Evolutionary conservation across 2,113 vertebrate genomes (phyloP), one percentile per base, ranked within the genome.

Genomic region (Corynorhinus townsendii): DNA sequence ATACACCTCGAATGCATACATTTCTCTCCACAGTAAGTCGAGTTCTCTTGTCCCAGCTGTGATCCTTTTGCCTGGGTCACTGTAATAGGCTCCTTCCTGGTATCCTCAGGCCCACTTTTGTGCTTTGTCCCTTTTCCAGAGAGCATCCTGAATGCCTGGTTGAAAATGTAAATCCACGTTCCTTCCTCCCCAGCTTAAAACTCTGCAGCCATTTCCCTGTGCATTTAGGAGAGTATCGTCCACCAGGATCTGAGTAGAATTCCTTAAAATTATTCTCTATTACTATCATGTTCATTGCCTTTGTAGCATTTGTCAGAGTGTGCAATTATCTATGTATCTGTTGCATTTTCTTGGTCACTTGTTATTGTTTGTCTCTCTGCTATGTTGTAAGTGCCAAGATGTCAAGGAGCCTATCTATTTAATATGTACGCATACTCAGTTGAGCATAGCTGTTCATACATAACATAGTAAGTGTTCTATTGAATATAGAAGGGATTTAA

Each of bases 71-170:
- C 62, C 10, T 2, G 28, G 49, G 4, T 33, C 24, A 28, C 40
- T 26, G 2, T 1, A 10, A 28, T 0, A 33, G 28, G 16, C 19
- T 84, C 8, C 54, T 62, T 54, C 2, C 33, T 30, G 17, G 10
- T 20, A 64, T 77, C 19, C 54, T 33, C 10, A 3, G 0, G 0
- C 1, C 19, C 5, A 6, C 4, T 0, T 28, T 7, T 19, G n/a
- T 11, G 16, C 24, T 35, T 19, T 26, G 12, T 54, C 33, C 30
- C 35, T 73, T 69, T 20, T 19, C 80, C 56, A 3, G 3, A 40
- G 54, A 62, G 52, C 38, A 81, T 35, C 73, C 66, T 5, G 3
- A 33, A 20, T 11, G 1, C 33, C 69, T 38, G 11, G n/a, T 59
- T 64, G 56, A 71, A 72, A 71, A 12, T 26, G 10, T 26, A 33